These are phyloP conservation scores for Scalopus aquaticus DNA, from an alignment of 2,113 vertebrate species.

Conservation along the genomic window DNA sequence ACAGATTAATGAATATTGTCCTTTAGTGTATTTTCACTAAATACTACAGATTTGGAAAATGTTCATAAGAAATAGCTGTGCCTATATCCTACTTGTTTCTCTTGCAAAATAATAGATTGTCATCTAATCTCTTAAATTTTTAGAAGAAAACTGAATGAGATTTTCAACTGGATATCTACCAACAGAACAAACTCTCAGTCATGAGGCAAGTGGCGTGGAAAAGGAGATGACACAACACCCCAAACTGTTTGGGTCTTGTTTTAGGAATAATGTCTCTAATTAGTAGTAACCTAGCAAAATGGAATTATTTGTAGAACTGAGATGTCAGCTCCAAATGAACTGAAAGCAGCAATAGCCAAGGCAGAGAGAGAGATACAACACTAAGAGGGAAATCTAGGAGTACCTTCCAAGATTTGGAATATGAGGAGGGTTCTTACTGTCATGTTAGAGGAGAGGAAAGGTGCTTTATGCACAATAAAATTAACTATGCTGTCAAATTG, in stretches of 20 bases:
- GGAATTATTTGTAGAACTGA: neutral
- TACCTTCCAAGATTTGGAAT: neutral
- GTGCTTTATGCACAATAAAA: neutral
- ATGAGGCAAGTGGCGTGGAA: neutral
- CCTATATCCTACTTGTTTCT: neutral
- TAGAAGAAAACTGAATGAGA: neutral
- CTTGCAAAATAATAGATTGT: neutral
- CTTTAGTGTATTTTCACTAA: neutral
- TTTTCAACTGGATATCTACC: neutral
- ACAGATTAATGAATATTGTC: slow-evolving; percentile 33
- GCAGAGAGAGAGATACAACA: neutral
- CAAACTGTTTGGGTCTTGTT: neutral
- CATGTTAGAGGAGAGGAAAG: neutral
- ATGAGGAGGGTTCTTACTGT: neutral
- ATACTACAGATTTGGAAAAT: neutral
- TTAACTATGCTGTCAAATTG: neutral
- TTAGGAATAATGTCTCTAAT: neutral
- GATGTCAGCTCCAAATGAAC: neutral
- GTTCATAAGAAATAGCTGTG: neutral
- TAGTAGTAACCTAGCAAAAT: neutral
- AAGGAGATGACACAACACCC: neutral
- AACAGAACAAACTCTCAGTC: neutral
- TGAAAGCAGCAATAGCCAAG: neutral
- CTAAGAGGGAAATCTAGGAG: neutral
- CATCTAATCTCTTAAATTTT: neutral